Evolutionary conservation across 2,888 invertebrate species (phyloP), one percentile per base, ranked within the genome.

Genomic region (Myathropa florea): DNA sequence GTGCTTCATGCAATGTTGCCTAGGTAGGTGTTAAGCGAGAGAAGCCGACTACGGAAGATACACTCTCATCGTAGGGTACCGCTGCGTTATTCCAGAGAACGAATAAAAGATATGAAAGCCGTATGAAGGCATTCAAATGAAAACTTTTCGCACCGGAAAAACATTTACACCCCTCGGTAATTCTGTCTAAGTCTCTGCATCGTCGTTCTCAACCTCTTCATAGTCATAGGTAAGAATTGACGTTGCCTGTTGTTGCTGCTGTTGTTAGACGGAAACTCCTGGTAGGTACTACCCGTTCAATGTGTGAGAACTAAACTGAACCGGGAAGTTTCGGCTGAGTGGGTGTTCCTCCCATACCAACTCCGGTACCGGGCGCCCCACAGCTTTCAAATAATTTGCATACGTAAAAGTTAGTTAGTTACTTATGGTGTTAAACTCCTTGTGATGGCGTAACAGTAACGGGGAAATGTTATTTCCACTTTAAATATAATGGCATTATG

Each of bases 351-450:
- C 39, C 4, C 39, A 12, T 6, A n/a, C 39, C 14, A 77, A 72
- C 77, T 70, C 63, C 72, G 28, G 53, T 55, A 63, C 82, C 4
- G n/a, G 39, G n/a, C 39, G 7, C 77, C 55, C 71, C 24, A 75
- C 28, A 72, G 73, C 72, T 71, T 73, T 71, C 78, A 60, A 78
- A 78, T 78, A 86, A 86, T 86, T 83, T 86, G 82, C 86, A 86
- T 86, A 86, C 78, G 83, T 83, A 86, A 78, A 86, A 86, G 82
- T 86, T 86, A 86, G 86, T 86, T 86, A 83, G 85, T 85, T 85
- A 85, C 77, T 85, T 85, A 85, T 85, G 85, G 85, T 85, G 85
- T 85, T 85, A 85, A 85, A 85, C 82, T 85, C 82, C 82, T 78
- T 78, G 73, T 86, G 86, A 86, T 83, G 86, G 83, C 73, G 86